Evolutionary conservation across 2,113 vertebrate species (phyloP), one percentile per base, ranked within the genome.

Genomic region (Pachypanchax playfairii): DNA sequence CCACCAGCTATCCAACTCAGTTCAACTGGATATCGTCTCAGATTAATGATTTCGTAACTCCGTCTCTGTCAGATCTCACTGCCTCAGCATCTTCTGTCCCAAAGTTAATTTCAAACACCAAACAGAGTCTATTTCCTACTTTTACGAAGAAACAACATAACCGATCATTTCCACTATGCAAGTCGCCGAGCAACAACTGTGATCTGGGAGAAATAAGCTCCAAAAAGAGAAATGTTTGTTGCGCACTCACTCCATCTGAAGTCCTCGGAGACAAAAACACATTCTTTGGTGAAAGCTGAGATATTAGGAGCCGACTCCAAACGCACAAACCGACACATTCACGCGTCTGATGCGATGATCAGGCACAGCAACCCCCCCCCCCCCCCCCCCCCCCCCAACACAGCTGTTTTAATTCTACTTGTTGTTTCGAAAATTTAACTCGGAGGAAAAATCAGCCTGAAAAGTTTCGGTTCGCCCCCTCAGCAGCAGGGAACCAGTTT

Each of bases 181-280:
- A 29, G 14, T 13, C 28, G 17, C 31, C 2, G 24, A 31, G 14
- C 15, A 52, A 26, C 22, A 33, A 4, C 18, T 3, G 12, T 4
- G 14, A n/a, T 60, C 41, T 26, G 20, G 36, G 43, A 73, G 20
- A 70, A 75, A 74, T 0, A 8, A 53, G 18, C 24, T 4, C 24
- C 46, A 17, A 10, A 3, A 5, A 14, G 56, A 42, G 3, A 8
- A 13, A 18, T 25, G 11, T 52, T 77, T 80, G 83, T 80, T 83
- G 81, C 88, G 83, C 85, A 88, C 82, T 88, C 85, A 79, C 85
- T 84, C 83, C 83, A 85, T 90, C 84, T 22, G 77, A 80, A 85
- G 80, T 84, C 79, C 60, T 65, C 82, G 25, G 74, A 87, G 72
- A 84, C 79, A 79, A 82, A 87, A 85, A 84, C 77, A 69, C 80